These are phyloP conservation scores for Tenebrio molitor DNA, from an alignment of 1,140 invertebrate genomes.

Conservation along the genomic window DNA sequence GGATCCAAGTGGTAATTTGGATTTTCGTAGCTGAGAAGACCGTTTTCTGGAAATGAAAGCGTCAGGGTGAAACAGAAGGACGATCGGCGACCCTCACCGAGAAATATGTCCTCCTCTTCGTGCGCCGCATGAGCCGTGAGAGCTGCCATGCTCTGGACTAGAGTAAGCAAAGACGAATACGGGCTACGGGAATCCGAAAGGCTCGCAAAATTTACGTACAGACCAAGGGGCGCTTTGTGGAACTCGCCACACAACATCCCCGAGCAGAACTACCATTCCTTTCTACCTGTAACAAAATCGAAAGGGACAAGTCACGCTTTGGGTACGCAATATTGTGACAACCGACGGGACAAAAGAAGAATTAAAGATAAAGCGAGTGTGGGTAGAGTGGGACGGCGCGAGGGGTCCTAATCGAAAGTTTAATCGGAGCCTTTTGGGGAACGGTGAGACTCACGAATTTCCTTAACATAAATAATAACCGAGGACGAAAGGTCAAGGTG, in stretches of 20 bases:
- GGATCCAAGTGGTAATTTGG: constrained; percentile 88
- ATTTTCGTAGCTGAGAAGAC: constrained; percentile 88
- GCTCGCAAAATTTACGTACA: constrained; percentile 58
- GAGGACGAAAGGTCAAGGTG: constrained; percentile 1
- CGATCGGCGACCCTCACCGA: constrained; percentile 60
- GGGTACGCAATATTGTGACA: no score
- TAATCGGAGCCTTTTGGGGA: neutral
- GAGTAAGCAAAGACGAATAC: constrained; percentile 64
- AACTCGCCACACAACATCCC: constrained; percentile 67
- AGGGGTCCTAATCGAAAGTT: neutral
- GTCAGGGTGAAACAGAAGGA: neutral
- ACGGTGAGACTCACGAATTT: neutral
- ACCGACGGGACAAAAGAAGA: no score
- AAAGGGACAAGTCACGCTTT: no score
- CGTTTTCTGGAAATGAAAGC: constrained; percentile 86
- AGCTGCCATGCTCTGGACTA: constrained; percentile 66
- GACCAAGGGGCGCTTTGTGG: constrained; percentile 64
- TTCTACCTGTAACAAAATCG: constrained; percentile 53
- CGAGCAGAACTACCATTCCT: constrained; percentile 56
- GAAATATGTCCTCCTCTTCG: constrained; percentile 66
- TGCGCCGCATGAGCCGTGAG: constrained; percentile 59
- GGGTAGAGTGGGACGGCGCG: neutral
- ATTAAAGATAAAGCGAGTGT: neutral
- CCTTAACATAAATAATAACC: neutral
- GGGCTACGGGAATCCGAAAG: constrained; percentile 63